Percentiles rank a stretch among this genome's conserved stretches.
Evolutionary conservation across 2,888 invertebrate species (phyloP).

Genomic region (Ligdia adustata): DNA sequence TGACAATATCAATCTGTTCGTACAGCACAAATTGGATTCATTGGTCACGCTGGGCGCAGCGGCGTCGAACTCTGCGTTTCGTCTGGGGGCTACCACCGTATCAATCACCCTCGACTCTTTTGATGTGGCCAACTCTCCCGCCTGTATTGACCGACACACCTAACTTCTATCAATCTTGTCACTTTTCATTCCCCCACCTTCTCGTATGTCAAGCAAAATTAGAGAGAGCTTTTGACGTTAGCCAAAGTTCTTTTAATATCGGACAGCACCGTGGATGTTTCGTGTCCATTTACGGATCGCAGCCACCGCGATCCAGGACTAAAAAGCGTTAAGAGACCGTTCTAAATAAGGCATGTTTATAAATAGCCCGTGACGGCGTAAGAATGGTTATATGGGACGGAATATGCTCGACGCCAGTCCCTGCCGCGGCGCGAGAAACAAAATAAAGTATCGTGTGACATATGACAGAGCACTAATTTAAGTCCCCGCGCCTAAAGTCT

Average conservation of each 20-base stretch:
- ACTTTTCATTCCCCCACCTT: conserved; percentile 55
- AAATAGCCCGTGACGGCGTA: conserved; percentile 70
- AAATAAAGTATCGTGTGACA: conserved; percentile 77
- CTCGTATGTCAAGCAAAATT: conserved; percentile 52
- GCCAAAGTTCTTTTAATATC: conserved; percentile 34
- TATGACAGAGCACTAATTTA: conserved; percentile 76
- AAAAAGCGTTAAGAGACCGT: conserved; percentile 47
- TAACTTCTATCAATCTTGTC: conserved; percentile 70
- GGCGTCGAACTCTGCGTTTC: conserved; percentile 55
- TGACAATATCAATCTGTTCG: conserved; percentile 43
- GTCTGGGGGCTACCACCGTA: conserved; percentile 58
- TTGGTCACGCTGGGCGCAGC: conserved; percentile 45
- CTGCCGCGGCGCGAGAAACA: conserved; percentile 56
- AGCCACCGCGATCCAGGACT: conserved; percentile 38
- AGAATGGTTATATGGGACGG: conserved; percentile 69
- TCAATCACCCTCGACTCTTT: conserved; percentile 67
- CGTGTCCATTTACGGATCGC: conserved; percentile 38
- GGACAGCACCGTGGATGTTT: conserved; percentile 32
- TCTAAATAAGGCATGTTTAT: conserved; percentile 73
- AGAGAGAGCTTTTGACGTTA: conserved; percentile 38
- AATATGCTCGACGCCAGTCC: conserved; percentile 52
- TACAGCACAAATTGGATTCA: conserved; percentile 53
- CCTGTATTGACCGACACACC: conserved; percentile 53
- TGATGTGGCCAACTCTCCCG: conserved; percentile 61
- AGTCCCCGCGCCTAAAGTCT: conserved; percentile 62